Conservation (phyloP, 2,888 invertebrate genomes). For the Spodoptera littoralis region DNA sequence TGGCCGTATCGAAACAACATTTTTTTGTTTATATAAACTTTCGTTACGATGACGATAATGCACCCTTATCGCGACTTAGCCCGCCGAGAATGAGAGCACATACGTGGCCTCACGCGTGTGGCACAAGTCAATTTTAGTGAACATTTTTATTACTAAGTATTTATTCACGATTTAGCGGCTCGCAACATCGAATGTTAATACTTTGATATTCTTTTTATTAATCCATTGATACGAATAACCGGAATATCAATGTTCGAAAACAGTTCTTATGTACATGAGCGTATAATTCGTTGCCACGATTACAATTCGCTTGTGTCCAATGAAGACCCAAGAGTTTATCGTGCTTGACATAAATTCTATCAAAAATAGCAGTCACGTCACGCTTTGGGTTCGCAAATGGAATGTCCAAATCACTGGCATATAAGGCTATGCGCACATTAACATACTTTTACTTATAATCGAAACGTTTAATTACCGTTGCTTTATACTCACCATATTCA, state of each 20-base stretch:
- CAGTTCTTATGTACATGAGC: neutral
- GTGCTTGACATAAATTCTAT: conserved; percentile 19
- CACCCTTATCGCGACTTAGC: conserved; percentile 41
- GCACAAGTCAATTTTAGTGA: neutral
- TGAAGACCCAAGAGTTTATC: conserved; percentile 7
- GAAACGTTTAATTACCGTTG: conserved; percentile 16
- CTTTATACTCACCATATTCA: no score
- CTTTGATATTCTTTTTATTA: no score
- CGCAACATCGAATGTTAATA: no score
- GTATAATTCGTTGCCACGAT: neutral
- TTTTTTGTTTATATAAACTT: conserved; percentile 33
- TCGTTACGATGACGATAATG: conserved; percentile 37
- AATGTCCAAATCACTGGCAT: conserved; percentile 16
- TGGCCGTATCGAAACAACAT: conserved; percentile 25
- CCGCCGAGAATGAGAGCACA: conserved; percentile 27
- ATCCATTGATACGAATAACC: no score
- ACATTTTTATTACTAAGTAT: conserved; percentile 14
- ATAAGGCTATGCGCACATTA: conserved; percentile 33
- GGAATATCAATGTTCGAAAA: neutral
- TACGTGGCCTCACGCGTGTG: conserved; percentile 40
- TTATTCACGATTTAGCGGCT: conserved; percentile 6
- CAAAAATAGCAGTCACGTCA: conserved; percentile 12
- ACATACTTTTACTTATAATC: conserved; percentile 41
- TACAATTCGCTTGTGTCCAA: neutral
- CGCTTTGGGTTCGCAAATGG: conserved; percentile 19